Evolutionary conservation across 2,113 vertebrate genomes (phyloP), one percentile per base, ranked within the genome.

Genomic region (Phalacrocorax aristotelis): DNA sequence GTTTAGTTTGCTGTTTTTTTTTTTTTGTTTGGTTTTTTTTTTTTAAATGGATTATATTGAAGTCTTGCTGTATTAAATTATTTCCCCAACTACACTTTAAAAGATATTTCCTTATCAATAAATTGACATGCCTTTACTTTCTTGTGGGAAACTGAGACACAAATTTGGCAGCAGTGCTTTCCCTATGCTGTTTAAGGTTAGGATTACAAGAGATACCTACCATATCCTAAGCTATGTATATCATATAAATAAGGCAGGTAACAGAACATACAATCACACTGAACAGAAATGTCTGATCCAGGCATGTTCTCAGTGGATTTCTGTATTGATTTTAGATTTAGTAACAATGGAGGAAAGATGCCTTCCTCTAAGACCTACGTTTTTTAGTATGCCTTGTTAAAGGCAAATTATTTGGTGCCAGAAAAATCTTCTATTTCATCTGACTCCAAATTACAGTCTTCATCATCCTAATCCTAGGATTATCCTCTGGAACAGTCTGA

Each of bases 401-500:
- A 61, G 30, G 40, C 25, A 89, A 87, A 83, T 80, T 70, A 77
- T 40, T 64, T 60, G 61, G 20, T 69, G 49, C 60, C 75, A 92
- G 54, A 85, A 93, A 91, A 52, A 86, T 44, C 61, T 89, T 64
- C n/a, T 54, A 2, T 51, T 83, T 91, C 30, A 61, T 83, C 60
- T 72, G 46, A 74, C 23, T 69, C 66, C n/a, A 77, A 86, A 89
- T 86, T 74, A 89, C 62, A 93, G 51, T 30, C 49, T 83, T 66
- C 54, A 89, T 42, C 79, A 89, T 58, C 36, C 86, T 96, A 95
- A 92, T 89, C 72, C 72, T 34, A 78, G 60, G 46, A 89, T 94
- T 92, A 95, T 83, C 72, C 51, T 77, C 71, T 83, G 36, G 12
- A 95, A 86, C 36, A 89, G 32, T 66, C 11, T 86, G 78, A 89